phyloP scores from a whole-genome alignment of 1,140 invertebrate species.

The Megathymus violae region DNA sequence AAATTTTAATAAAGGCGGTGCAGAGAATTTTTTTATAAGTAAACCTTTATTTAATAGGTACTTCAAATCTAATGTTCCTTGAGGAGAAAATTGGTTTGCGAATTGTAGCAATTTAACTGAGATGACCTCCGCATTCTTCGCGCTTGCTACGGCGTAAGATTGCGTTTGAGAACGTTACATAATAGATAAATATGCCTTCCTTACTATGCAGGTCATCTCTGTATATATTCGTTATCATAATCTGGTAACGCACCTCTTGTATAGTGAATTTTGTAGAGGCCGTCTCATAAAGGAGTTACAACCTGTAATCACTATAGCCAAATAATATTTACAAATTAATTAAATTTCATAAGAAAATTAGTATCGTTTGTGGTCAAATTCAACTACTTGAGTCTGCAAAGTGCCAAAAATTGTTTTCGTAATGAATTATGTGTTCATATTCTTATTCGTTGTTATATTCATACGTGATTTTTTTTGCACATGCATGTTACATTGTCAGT shows the following conservation, averaged over 20 bases:
- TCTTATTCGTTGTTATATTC: no score
- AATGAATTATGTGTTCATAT: no score
- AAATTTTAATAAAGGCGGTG: no score
- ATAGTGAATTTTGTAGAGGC: not conserved
- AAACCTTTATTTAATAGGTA: conserved; percentile 15
- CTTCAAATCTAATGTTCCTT: conserved; percentile 21
- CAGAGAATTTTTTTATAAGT: no score
- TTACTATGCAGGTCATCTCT: conserved; percentile 13
- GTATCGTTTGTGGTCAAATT: no score
- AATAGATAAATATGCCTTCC: conserved; percentile 29
- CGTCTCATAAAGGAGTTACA: not conserved
- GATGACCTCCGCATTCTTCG: conserved; percentile 38
- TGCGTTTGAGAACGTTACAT: conserved; percentile 30
- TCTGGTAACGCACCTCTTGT: conserved; percentile 1
- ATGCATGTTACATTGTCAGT: no score
- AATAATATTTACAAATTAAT: no score
- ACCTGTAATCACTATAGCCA: no score
- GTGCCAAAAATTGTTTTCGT: no score
- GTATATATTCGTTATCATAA: conserved; percentile 3
- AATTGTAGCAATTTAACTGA: conserved; percentile 32
- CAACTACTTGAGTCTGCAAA: no score
- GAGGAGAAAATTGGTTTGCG: conserved; percentile 37
- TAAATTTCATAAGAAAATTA: no score
- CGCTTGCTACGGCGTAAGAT: conserved; percentile 27
- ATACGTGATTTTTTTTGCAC: no score